Evolutionary conservation across 2,113 vertebrate species (phyloP), one percentile per base, ranked within the genome.

Genomic region (Sander vitreus): DNA sequence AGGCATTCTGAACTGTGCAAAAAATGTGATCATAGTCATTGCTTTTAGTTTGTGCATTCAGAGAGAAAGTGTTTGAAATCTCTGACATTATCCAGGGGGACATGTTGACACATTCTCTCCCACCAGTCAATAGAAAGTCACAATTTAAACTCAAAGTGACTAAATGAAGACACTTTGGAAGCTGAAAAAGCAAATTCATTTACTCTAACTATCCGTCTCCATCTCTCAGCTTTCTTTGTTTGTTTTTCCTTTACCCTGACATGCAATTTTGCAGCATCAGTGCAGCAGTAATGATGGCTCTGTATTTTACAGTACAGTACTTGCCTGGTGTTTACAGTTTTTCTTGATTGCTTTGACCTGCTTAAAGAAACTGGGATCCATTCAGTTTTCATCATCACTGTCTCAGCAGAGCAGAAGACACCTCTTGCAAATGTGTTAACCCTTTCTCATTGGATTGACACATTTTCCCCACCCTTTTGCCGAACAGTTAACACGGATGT

Each of bases 171-270:
- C 4, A 63, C 50, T 1, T 33, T 60, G 48, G 60, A 75, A 48
- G 30, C 45, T n/a, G 16, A 63, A 63, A 64, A 78, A n/a, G 25
- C 45, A 62, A 81, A 91, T 84, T 78, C 75, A 92, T 93, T 93
- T 89, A 89, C 92, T 81, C 11, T 59, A 48, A 47, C 75, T 65
- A 25, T 72, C 36, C 63, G 66, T 50, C 69, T 85, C 66, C 65
- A 53, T 5, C 55, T 89, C 39, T 85, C 88, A 33, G 60, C 36
- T 51, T 53, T 60, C 33, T 65, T 59, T 63, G 15, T 5, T 15
- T 27, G 7, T 67, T 66, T 30, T 50, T 72, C 76, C 76, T 72
- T 73, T 45, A 18, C 60, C 67, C 58, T 69, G 51, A 36, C 3
- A 2, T 63, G 19, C 19, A 73, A 5, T n/a, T 59, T 21, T 65